phyloP scores from a whole-genome alignment of 2,113 vertebrate species.

The Megaleporinus macrocephalus region DNA sequence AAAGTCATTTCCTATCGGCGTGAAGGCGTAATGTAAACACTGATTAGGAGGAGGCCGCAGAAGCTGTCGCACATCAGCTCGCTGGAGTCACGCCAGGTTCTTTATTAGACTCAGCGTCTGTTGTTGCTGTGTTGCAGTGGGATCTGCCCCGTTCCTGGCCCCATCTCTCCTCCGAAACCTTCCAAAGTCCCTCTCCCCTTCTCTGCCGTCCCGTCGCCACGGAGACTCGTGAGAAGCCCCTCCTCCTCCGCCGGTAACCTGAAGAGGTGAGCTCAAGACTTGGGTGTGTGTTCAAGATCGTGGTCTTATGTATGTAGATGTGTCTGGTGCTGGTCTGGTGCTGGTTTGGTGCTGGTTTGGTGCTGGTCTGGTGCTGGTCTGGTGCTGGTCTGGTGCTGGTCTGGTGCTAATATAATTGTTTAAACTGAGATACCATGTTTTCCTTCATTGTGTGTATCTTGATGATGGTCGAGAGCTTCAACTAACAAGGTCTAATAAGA shows the following conservation, averaged over 20 bases:
- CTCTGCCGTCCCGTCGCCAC: constrained; percentile 6
- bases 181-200: constrained; percentile 35
- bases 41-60: neutral
- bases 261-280: constrained; percentile 34
- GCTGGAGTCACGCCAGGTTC: neutral
- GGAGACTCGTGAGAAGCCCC: constrained; percentile 38
- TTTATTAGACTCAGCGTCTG: neutral
- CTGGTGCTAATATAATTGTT: too few species aligned
- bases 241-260: constrained; percentile 42
- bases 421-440: too few species aligned
- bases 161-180: constrained; percentile 37
- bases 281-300: too few species aligned
- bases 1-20: neutral
- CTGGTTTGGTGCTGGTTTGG: too few species aligned
- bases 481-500: too few species aligned
- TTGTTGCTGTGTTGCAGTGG: constrained; percentile 28
- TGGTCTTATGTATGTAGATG: too few species aligned
- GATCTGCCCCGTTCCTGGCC: constrained; percentile 1
- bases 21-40: neutral
- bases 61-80: neutral
- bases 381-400: too few species aligned
- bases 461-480: too few species aligned
- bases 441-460: too few species aligned
- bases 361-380: too few species aligned
- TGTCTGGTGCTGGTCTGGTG: too few species aligned